These are phyloP conservation scores for Halesus radiatus DNA, from an alignment of 1,140 invertebrate genomes.

Conservation along the genomic window DNA sequence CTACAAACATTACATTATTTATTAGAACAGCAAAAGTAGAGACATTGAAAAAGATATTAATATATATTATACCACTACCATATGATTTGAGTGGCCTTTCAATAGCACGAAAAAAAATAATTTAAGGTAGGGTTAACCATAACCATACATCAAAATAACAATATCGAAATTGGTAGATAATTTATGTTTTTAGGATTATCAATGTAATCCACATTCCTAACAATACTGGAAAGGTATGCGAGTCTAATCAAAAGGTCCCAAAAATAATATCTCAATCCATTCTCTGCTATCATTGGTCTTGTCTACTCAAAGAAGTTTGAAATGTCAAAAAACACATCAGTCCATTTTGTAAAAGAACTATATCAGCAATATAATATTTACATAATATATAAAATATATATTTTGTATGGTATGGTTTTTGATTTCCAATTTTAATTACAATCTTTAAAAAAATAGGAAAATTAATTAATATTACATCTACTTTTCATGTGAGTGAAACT, in stretches of 20 bases:
- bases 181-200: background rate
- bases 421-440: slow-evolving; percentile 14
- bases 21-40: too few relatives aligned
- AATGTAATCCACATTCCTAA: background rate
- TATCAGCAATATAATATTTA: background rate
- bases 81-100: too few relatives aligned
- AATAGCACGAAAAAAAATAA: too few relatives aligned
- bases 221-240: background rate
- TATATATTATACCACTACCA: too few relatives aligned
- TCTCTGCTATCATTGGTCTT: background rate
- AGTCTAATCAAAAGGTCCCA: background rate
- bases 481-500: background rate
- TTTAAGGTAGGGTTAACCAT: too few relatives aligned
- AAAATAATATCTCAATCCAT: background rate
- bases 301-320: background rate
- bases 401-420: background rate
- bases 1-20: too few relatives aligned
- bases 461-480: slow-evolving; percentile 3
- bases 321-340: background rate
- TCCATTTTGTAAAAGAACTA: background rate
- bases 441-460: slow-evolving; percentile 29
- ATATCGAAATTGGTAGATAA: too few relatives aligned
- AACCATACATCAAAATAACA: too few relatives aligned
- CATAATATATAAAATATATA: background rate
- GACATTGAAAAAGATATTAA: too few relatives aligned